These are phyloP conservation scores for Amphipyra berbera DNA, from an alignment of 2,888 invertebrate species.

Conservation along the genomic window DNA sequence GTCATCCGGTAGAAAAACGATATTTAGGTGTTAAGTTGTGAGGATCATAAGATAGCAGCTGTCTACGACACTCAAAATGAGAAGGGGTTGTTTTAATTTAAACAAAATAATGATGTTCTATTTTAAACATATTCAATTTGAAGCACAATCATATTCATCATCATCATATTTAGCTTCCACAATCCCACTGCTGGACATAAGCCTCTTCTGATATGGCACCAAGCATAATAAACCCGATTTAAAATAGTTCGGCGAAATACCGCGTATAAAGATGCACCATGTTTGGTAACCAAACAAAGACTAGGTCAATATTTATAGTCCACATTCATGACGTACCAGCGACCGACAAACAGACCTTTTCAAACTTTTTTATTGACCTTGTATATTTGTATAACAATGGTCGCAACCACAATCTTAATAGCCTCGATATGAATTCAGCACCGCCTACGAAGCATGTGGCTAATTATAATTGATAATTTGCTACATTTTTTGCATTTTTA, in stretches of 20 bases:
- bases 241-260: slow-evolving; percentile 46
- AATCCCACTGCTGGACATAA: no score
- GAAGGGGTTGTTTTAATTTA: slow-evolving; percentile 30
- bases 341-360: slow-evolving; percentile 44
- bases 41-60: slow-evolving; percentile 65
- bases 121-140: no score
- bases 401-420: slow-evolving; percentile 27
- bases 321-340: slow-evolving; percentile 54
- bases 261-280: slow-evolving; percentile 47
- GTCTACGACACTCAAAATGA: slow-evolving; percentile 26
- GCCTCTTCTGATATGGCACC: neutral
- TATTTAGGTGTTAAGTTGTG: slow-evolving; percentile 81
- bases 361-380: slow-evolving; percentile 46
- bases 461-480: slow-evolving; percentile 87
- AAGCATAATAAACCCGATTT: slow-evolving; percentile 30
- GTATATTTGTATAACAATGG: slow-evolving; percentile 38
- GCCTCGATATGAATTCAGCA: slow-evolving; percentile 45
- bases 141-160: no score
- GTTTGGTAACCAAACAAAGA: slow-evolving; percentile 50
- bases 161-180: no score
- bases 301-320: slow-evolving; percentile 58
- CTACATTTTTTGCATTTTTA: slow-evolving; percentile 85
- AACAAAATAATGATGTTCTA: slow-evolving; percentile 28
- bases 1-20: slow-evolving; percentile 82
- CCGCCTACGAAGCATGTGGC: slow-evolving; percentile 62